Evolutionary conservation across 2,888 invertebrate species (phyloP), one percentile per base, ranked within the genome.

Genomic region (Dexiosoma caninum): DNA sequence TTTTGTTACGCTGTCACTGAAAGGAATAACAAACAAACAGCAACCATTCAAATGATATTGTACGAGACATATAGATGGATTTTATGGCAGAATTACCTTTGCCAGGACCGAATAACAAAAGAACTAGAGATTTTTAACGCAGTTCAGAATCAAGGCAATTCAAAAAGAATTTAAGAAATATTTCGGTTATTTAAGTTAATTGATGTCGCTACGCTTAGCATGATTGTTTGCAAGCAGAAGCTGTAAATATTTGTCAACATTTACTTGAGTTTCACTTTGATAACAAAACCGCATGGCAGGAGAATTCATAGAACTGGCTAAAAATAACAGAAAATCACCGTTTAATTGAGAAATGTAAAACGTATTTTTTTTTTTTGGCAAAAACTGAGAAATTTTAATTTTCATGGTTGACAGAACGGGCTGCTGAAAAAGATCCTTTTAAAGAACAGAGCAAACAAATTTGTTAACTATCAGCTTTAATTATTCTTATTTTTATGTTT

Each of bases 1-100:
- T 83, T 84, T 83, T 83, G 83, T 82, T 84, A 82, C 83, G 83
- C 81, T 81, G 78, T 80, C 83, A 62, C 72, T 77, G 71, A 27
- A 27, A 69, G 44, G 12, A 64, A 62, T 19, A 59, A 76, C 21
- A 23, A 35, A 12, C 32, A 72, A 32, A 32, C 32, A 21, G 16
- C 32, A 72, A 32, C 42, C 32, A 21, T 23, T 0, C 42, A 42
- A 1, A 12, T 42, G 35, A 49, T 69, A 67, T 78, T 77, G 83
- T 72, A 74, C 40, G 55, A 27, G 6, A n/a, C n/a, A n/a, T n/a
- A n/a, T n/a, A n/a, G n/a, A n/a, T n/a, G 3, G 27, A 27, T 27
- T 27, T 27, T 27, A 27, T 57, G 74, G 57, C 84, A 83, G 83
- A 81, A 53, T 84, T 84, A 67, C 42, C 80, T 71, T 79, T 64